Evolutionary conservation across 2,797 vertebrate genomes (phyloP).

Genomic region (Thaleichthys pacificus): DNA sequence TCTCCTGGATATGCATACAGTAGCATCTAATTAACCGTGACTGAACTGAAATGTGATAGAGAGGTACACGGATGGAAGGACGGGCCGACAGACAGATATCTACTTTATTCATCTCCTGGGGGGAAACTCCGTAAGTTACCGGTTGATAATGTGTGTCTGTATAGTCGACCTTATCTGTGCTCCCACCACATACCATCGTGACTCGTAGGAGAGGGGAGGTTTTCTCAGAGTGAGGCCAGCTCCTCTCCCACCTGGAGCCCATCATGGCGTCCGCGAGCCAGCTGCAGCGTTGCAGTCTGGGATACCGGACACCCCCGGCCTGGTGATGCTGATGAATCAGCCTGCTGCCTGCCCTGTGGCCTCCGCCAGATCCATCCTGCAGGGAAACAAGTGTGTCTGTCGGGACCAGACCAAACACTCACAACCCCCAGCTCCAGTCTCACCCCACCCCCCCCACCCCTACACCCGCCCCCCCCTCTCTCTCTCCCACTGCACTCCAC

Average conservation of each 20-base stretch:
- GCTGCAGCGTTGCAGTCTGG: slow-evolving; percentile 71
- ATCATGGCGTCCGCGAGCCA: slow-evolving; percentile 69
- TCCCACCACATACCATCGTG: not conserved
- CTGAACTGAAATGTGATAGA: too few relatives aligned
- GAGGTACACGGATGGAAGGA: too few relatives aligned
- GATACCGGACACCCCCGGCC: slow-evolving; percentile 69
- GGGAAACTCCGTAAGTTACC: too few relatives aligned
- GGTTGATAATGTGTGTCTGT: too few relatives aligned
- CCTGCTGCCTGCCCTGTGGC: slow-evolving; percentile 75
- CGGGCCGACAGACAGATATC: too few relatives aligned
- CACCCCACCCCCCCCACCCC: slow-evolving; percentile 15
- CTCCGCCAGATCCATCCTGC: slow-evolving; percentile 76
- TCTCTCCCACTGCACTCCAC: slow-evolving; percentile 50
- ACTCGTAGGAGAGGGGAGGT: not conserved
- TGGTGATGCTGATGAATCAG: slow-evolving; percentile 77
- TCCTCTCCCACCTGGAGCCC: slow-evolving; percentile 71
- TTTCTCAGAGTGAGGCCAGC: not conserved
- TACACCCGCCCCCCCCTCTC: slow-evolving; percentile 17
- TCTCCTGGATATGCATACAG: too few relatives aligned
- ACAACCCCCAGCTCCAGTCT: slow-evolving; percentile 29
- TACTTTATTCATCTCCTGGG: too few relatives aligned
- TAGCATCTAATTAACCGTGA: too few relatives aligned
- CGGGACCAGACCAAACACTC: slow-evolving; percentile 61
- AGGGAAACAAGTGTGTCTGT: slow-evolving; percentile 74
- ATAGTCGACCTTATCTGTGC: too few relatives aligned